Evolutionary conservation across 2,113 vertebrate species (phyloP).

Genomic region (Colossoma macropomum): DNA sequence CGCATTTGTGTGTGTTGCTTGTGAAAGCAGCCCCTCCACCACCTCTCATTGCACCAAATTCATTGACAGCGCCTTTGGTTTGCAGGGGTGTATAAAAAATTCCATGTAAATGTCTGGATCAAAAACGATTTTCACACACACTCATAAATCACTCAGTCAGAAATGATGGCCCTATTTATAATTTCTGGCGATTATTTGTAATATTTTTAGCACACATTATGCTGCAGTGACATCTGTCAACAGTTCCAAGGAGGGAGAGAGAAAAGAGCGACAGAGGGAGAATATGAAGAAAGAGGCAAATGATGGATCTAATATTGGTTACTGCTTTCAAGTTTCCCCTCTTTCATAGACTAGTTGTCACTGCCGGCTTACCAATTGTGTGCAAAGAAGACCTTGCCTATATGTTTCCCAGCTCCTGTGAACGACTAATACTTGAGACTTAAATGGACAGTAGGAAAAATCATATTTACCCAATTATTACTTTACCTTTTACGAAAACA

Average conservation of each 20-base stretch:
- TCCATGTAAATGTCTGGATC: slow-evolving; percentile 41
- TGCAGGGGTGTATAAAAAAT: slow-evolving; percentile 46
- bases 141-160: slow-evolving; percentile 30
- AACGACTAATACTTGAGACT: neutral
- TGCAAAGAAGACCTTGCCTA: slow-evolving; percentile 22
- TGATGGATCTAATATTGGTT: slow-evolving; percentile 55
- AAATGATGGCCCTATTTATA: slow-evolving; percentile 47
- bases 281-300: slow-evolving; percentile 27
- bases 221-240: slow-evolving; percentile 59
- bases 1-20: slow-evolving; percentile 57
- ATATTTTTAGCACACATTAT: slow-evolving; percentile 50
- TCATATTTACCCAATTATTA: neutral
- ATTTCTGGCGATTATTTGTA: slow-evolving; percentile 31
- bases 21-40: slow-evolving; percentile 62
- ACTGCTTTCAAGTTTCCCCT: slow-evolving; percentile 58
- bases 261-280: slow-evolving; percentile 29
- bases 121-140: slow-evolving; percentile 8
- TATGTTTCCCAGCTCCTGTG: neutral
- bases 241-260: slow-evolving; percentile 39
- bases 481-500: neutral
- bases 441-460: too few relatives aligned
- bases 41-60: slow-evolving; percentile 9
- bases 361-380: slow-evolving; percentile 58
- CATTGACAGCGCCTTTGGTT: slow-evolving; percentile 23
- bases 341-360: slow-evolving; percentile 46